Evolutionary conservation across 2,888 invertebrate species (phyloP).

Genomic region (Erannis defoliaria): DNA sequence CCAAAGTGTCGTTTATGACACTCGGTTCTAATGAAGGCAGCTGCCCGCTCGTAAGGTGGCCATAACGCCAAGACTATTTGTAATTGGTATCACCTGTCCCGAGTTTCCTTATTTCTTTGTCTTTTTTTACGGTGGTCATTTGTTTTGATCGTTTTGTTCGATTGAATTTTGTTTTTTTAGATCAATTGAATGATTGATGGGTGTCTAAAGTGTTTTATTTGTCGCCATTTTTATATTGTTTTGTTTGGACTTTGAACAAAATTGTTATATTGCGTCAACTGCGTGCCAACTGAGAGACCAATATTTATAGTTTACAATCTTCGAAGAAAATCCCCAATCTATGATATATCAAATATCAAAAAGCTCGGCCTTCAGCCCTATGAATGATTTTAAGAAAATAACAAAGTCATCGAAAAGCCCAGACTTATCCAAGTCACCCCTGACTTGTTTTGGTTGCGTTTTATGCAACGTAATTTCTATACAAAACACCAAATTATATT

Average conservation of each 20-base stretch:
- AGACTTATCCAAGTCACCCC: too few species aligned
- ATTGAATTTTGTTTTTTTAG: slow-evolving; percentile 38
- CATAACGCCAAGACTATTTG: slow-evolving; percentile 42
- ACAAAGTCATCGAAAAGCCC: too few species aligned
- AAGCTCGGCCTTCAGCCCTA: neutral
- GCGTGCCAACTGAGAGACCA: neutral
- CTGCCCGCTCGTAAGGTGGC: slow-evolving; percentile 52
- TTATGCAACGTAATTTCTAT: too few species aligned
- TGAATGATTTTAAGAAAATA: too few species aligned
- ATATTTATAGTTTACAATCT: neutral
- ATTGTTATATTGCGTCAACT: neutral
- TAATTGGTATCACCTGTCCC: slow-evolving; percentile 74
- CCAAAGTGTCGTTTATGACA: slow-evolving; percentile 74
- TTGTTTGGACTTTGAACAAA: too few species aligned
- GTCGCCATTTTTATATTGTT: neutral
- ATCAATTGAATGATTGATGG: slow-evolving; percentile 46
- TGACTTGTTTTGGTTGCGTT: too few species aligned
- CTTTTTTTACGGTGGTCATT: slow-evolving; percentile 34
- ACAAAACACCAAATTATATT: too few species aligned
- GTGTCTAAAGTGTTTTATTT: slow-evolving; percentile 21
- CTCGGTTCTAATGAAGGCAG: slow-evolving; percentile 69
- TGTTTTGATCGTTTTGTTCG: slow-evolving; percentile 44
- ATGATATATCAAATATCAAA: neutral
- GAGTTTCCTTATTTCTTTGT: slow-evolving; percentile 45
- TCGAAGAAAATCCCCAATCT: neutral